Evolutionary conservation across 2,888 invertebrate species (phyloP), one percentile per base, ranked within the genome.

Genomic region (Leucophenga maculata): DNA sequence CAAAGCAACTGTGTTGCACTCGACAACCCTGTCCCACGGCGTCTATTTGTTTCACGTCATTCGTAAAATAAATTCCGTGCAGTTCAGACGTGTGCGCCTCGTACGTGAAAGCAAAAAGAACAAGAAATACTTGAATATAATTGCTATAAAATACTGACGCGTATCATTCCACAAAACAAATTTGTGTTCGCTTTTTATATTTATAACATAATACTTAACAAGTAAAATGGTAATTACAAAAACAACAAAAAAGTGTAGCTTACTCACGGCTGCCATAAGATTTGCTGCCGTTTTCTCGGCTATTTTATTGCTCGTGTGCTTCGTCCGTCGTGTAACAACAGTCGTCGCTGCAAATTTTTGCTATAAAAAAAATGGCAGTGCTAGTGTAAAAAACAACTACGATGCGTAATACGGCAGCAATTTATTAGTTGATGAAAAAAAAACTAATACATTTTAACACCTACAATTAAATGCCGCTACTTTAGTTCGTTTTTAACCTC

Each of bases 1-100:
- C 55, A 26, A 55, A 39, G 8, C n/a, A 6, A 2, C 18, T 64
- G 22, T 48, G 48, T 8, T 44, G 14, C 11, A 18, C 20, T 18
- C 67, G 59, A 68, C 74, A 73, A 22, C 48, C n/a, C 16, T 46
- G 6, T 31, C 72, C 74, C 75, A 74, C 80, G 85, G 86, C 86
- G 86, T 86, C 86, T 86, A 77, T 82, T 67, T 57, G 57, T 46
- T 66, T 20, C 16, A 13, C n/a, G 46, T 79, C 86, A 87, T 86
- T 87, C 85, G 85, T 80, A 79, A 82, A 85, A 85, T 82, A 84
- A 79, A 84, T 76, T 80, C 78, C 77, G 77, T 76, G 66, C 78
- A 69, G 85, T 83, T 75, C 78, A 75, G 84, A 78, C 76, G 83
- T 77, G 71, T 57, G 66, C 20, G 18, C n/a, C 13, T 59, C 14